Percentiles rank a stretch among this genome's conserved stretches.
Evolutionary conservation across 2,113 vertebrate genomes (phyloP).

Genomic region (Catharus bicknelli): DNA sequence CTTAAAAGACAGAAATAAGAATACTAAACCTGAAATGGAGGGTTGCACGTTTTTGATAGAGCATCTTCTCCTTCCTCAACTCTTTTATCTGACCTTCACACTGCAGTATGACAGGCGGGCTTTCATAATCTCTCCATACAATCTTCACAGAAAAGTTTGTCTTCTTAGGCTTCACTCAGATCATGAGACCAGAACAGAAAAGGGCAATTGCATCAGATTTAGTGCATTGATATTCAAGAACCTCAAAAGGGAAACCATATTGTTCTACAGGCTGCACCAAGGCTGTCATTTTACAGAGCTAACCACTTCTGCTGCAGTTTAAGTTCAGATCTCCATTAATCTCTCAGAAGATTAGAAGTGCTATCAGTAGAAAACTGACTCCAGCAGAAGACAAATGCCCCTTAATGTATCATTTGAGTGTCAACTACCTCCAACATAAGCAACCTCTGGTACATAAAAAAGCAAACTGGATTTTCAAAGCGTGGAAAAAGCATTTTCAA

Average conservation of each 20-base stretch:
- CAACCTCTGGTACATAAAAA: not conserved
- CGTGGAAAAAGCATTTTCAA: not conserved
- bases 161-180: slow-evolving; percentile 69
- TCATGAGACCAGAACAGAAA: not conserved
- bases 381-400: not conserved
- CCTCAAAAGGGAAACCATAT: not conserved
- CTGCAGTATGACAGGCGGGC: slow-evolving; percentile 65
- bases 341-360: not conserved
- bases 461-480: not conserved
- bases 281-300: not conserved
- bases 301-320: not conserved
- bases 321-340: not conserved
- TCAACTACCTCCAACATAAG: not conserved
- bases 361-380: not conserved
- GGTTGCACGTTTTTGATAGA: slow-evolving; percentile 79
- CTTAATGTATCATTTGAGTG: not conserved
- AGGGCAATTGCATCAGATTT: not conserved
- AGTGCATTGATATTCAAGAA: not conserved
- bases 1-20: not conserved
- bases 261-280: not conserved
- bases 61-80: slow-evolving; percentile 71
- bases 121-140: slow-evolving; percentile 57
- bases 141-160: slow-evolving; percentile 65
- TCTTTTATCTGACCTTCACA: slow-evolving; percentile 82
- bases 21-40: slow-evolving; percentile 76